phyloP scores from a whole-genome alignment of 2,888 invertebrate genomes.

The Clepsis dumicolana region DNA sequence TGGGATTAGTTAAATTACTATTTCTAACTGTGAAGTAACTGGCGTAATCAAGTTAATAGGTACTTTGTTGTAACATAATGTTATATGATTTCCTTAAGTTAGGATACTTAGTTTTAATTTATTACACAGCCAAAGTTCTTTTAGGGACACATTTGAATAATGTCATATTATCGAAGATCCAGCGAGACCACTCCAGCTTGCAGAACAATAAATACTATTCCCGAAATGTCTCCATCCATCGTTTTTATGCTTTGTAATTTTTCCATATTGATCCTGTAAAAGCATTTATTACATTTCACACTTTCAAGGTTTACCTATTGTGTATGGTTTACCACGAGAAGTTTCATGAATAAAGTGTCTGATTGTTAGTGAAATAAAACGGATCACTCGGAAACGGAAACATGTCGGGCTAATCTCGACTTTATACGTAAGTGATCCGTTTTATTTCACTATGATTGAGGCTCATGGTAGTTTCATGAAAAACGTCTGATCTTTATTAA shows the following conservation, averaged over 20 bases:
- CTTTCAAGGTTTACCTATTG: neutral
- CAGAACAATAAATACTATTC: neutral
- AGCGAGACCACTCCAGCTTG: neutral
- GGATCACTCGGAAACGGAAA: too few species aligned
- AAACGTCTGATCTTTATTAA: too few species aligned
- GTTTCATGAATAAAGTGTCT: too few species aligned
- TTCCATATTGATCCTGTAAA: neutral
- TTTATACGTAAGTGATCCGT: too few species aligned
- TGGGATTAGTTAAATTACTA: constrained; percentile 3
- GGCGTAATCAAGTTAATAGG: constrained; percentile 13
- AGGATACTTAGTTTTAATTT: neutral
- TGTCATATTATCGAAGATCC: neutral
- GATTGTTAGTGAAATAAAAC: too few species aligned
- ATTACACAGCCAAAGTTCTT: constrained; percentile 21
- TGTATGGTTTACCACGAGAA: neutral
- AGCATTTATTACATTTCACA: neutral
- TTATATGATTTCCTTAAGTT: constrained; percentile 1
- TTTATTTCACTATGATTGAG: too few species aligned
- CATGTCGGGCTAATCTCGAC: too few species aligned
- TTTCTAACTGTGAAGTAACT: constrained; percentile 1
- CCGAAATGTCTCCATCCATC: neutral
- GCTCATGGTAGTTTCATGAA: too few species aligned
- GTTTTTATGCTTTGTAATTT: neutral
- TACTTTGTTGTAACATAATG: constrained; percentile 7
- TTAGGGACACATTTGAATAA: neutral